Conservation (phyloP, 2,888 invertebrate genomes). For the Cyclophora albipunctata region DNA sequence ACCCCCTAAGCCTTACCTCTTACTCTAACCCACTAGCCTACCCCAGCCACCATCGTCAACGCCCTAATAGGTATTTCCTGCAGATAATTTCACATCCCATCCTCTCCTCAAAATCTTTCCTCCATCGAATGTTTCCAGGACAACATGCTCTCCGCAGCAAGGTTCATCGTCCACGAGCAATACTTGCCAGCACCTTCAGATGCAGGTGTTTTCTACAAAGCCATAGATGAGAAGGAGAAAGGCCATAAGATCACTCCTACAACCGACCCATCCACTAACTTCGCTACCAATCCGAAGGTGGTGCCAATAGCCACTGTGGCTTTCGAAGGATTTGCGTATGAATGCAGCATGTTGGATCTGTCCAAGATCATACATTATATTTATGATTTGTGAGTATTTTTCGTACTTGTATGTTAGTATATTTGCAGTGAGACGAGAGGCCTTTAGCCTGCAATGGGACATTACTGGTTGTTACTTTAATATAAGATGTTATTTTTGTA, state of each 20-base stretch:
- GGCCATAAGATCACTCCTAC: no score
- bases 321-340: constrained; percentile 18
- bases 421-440: no score
- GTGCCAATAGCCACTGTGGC: no score
- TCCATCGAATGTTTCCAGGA: constrained; percentile 32
- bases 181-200: constrained; percentile 41
- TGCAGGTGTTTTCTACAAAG: constrained; percentile 41
- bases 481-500: no score
- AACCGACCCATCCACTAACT: accelerated
- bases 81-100: no score
- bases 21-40: no score
- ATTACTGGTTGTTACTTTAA: no score
- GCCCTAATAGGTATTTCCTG: no score
- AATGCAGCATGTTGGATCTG: constrained; percentile 49
- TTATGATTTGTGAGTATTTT: constrained; percentile 55
- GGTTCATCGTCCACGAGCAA: constrained; percentile 32
- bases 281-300: neutral
- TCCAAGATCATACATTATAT: constrained; percentile 63
- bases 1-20: no score
- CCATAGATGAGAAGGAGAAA: constrained; percentile 19
- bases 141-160: constrained; percentile 56
- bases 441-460: no score
- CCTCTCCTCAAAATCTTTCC: neutral
- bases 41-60: no score
- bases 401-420: neutral